Evolutionary conservation across 2,797 vertebrate genomes (phyloP), one percentile per base, ranked within the genome.

Genomic region (Rhodeus uyekii): DNA sequence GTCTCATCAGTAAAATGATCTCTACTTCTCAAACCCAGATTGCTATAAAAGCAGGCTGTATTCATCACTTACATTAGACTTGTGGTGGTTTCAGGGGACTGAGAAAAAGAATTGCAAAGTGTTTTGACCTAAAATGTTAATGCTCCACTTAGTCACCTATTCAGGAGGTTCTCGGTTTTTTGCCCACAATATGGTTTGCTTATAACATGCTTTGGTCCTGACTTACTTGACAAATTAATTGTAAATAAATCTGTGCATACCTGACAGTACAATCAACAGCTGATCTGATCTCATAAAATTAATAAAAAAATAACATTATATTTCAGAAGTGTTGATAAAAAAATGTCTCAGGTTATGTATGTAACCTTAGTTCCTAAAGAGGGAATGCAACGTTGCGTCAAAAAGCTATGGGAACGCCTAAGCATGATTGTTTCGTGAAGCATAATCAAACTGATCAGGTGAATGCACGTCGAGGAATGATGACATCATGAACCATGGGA

Each of bases 1-100:
- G 76, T 85, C 84, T 85, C 76, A 85, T 82, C 76, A 82, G 76
- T 8, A 61, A 82, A 78, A 42, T 68, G 48, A 82, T 85, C 69
- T 81, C 48, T 24, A 68, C 60, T 65, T 78, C 74, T 78, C 68
- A 61, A 72, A 82, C 60, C 34, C 68, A 78, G 61, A 82, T 68
- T 69, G 61, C 72, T 85, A 69, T 53, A 61, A 76, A 80, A 83
- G 61, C 81, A 75, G 27, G n/a, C 29, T 19, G 22, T 53, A 55
- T 50, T 68, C 61, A 53, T 46, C 61, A 65, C 68, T 74, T 74
- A 63, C 76, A 78, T 50, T 24, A 78, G 27, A 22, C n/a, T 55
- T 74, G 4, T 38, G 74, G 24, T 19, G 27, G 16, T 9, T 61
- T 27, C n/a, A 32, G 74, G 8, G 16, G 1, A 60, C 14, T 10